These are phyloP conservation scores for Doryteuthis pealeii DNA, from an alignment of 1,140 invertebrate genomes.

Conservation along the genomic window DNA sequence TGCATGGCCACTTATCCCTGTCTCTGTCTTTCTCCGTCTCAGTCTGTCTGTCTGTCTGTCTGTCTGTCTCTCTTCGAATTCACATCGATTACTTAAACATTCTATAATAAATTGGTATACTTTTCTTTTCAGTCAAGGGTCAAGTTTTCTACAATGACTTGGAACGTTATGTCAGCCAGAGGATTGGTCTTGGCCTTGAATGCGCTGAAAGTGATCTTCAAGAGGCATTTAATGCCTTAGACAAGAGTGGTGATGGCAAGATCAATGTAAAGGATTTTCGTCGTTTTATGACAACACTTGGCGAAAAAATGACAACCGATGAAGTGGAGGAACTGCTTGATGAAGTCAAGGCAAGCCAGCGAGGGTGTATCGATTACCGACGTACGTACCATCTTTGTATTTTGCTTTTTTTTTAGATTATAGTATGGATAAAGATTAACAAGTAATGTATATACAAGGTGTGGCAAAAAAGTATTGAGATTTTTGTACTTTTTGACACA, in stretches of 20 bases:
- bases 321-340: slow-evolving; percentile 98
- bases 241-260: slow-evolving; percentile 29
- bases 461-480: no score
- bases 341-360: slow-evolving; percentile 96
- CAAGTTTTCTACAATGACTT: slow-evolving; percentile 39
- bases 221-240: slow-evolving; percentile 42
- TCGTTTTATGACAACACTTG: slow-evolving; percentile 98
- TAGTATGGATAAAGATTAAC: no score
- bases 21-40: slow-evolving; percentile 2
- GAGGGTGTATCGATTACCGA: slow-evolving; percentile 58
- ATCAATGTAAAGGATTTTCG: slow-evolving; percentile 77
- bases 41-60: neutral
- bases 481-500: no score
- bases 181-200: slow-evolving; percentile 35
- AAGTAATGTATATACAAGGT: no score
- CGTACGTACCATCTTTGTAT: slow-evolving; percentile 24
- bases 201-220: slow-evolving; percentile 41
- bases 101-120: no score
- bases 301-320: slow-evolving; percentile 97
- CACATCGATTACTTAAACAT: no score
- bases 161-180: slow-evolving; percentile 37
- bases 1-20: no score
- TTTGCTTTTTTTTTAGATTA: no score
- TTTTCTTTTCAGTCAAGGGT: slow-evolving; percentile 40
- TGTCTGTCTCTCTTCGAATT: no score